Evolutionary conservation across 2,113 vertebrate species (phyloP), one percentile per base, ranked within the genome.

Genomic region (Oxyruncus cristatus): DNA sequence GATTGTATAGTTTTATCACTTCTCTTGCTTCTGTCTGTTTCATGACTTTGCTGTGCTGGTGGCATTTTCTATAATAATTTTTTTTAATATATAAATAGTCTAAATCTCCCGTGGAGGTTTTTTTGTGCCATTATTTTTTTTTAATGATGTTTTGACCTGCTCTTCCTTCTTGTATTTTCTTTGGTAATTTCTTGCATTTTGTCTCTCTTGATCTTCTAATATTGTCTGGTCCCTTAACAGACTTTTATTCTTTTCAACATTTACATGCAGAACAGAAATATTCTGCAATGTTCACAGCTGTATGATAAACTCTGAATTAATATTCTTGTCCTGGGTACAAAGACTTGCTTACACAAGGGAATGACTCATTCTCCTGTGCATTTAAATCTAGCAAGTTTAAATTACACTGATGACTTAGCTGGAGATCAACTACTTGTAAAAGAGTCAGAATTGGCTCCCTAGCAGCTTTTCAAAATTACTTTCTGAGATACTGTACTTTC

Each of bases 271-370:
- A 80, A 82, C 33, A 92, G 42, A 91, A 76, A 20, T 62, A 23
- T 78, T 77, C 65, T 59, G 27, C 50, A 67, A 67, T 30, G 76
- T 81, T 92, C 67, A 85, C 32, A 81, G 58, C 32, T 91, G 85
- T 71, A 88, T 67, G 63, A 96, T 85, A 93, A 95, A 35, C 47
- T 84, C 28, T 67, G 53, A 35, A 91, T 96, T 94, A 88, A 87
- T 96, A 93, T 72, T 86, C 52, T 82, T 83, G 50, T 83, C 58
- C 35, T 41, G 13, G 52, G 27, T 79, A 86, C 47, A 92, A 82
- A 93, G 49, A 32, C 42, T 72, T 85, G 23, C 55, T 93, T 79
- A 62, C 91, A 88, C 87, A 83, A 66, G 61, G 75, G 93, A 93
- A 61, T 88, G 58, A 87, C 37, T 92, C 88, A 84, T 82, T 87